Conservation (phyloP, 2,797 vertebrate species). For the Sebastolobus alascanus region DNA sequence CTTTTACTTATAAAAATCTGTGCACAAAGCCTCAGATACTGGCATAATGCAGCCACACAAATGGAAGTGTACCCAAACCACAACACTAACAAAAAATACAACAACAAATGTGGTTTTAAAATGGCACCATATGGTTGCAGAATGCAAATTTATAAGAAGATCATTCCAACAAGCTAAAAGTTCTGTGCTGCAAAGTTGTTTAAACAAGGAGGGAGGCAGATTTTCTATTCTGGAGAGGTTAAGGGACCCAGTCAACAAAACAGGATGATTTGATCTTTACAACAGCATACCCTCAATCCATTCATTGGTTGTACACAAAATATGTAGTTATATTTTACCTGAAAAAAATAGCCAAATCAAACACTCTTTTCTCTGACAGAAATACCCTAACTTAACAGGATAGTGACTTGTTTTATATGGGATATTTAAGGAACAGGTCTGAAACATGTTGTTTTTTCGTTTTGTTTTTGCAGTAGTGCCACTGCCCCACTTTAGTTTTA, state of each 20-base stretch:
- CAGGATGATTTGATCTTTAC: background rate
- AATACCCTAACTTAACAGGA: background rate
- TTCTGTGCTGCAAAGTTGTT: background rate
- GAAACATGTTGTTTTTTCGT: background rate
- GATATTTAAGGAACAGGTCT: background rate
- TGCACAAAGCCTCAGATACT: background rate
- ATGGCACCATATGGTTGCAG: background rate
- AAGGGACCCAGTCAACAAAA: background rate
- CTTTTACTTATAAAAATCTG: background rate
- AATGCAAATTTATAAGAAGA: background rate
- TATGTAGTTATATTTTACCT: background rate
- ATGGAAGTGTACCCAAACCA: background rate
- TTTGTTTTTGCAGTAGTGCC: background rate
- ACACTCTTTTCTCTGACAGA: background rate
- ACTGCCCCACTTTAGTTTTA: background rate
- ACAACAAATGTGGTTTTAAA: background rate
- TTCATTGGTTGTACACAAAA: background rate
- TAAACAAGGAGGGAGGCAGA: background rate
- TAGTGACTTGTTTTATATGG: background rate
- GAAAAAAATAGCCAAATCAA: background rate
- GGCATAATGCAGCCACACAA: background rate
- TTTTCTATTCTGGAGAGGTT: background rate
- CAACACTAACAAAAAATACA: background rate
- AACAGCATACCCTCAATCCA: background rate
- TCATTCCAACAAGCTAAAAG: background rate